Percentiles rank a stretch among this genome's conserved stretches.
These are phyloP conservation scores for Alauda arvensis DNA, from an alignment of 2,797 vertebrate genomes.

Conservation along the genomic window DNA sequence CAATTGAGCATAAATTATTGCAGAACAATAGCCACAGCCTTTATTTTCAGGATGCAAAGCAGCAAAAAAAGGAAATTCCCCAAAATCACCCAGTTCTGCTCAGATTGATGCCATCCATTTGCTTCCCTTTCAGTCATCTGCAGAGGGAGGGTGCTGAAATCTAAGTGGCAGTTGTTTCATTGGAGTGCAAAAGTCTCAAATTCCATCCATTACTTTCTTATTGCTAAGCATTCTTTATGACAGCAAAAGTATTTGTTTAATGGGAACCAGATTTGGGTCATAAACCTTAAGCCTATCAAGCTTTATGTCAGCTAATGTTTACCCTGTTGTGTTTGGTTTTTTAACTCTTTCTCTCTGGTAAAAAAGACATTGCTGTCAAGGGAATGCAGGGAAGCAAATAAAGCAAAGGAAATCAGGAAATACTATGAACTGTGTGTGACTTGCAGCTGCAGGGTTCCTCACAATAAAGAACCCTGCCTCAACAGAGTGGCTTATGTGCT, in stretches of 20 bases:
- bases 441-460: constrained; percentile 63
- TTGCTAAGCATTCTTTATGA: constrained; percentile 44
- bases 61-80: not conserved
- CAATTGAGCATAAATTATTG: not conserved
- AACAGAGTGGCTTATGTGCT: constrained; percentile 77
- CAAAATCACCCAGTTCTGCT: not conserved
- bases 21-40: not conserved
- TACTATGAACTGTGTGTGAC: constrained; percentile 68
- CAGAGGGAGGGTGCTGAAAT: not conserved
- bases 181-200: constrained; percentile 18
- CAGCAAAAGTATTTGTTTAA: constrained; percentile 57
- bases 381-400: constrained; percentile 62
- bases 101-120: not conserved
- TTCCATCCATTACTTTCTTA: constrained; percentile 60
- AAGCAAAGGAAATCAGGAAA: constrained; percentile 65
- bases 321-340: constrained; percentile 52
- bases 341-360: not conserved
- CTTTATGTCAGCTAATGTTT: constrained; percentile 72
- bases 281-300: constrained; percentile 66
- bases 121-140: not conserved
- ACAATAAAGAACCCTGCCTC: constrained; percentile 49
- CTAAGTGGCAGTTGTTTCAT: not conserved
- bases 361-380: constrained; percentile 58
- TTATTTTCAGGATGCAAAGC: not conserved
- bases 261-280: constrained; percentile 64